Conservation (phyloP, 1,140 invertebrate species). For the Dufourea novaeangliae region DNA sequence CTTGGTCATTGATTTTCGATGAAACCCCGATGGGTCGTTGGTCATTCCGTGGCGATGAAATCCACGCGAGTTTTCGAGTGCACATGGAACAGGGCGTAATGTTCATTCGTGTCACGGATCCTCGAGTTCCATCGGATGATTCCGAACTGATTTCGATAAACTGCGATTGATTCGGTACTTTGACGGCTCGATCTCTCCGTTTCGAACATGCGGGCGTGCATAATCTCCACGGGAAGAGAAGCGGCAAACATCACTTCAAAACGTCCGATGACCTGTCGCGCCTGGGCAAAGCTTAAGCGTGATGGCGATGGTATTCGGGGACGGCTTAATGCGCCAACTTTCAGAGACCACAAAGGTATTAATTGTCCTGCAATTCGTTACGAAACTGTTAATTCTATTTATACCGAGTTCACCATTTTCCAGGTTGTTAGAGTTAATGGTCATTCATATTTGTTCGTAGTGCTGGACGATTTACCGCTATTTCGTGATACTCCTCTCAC, state of each 20-base stretch:
- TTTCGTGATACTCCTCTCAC: too few relatives aligned
- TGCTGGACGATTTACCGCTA: too few relatives aligned
- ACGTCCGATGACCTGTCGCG: too few relatives aligned
- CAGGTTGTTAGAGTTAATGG: too few relatives aligned
- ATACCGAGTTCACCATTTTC: not conserved
- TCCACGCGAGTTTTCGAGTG: not conserved
- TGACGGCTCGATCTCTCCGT: not conserved
- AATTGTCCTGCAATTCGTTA: not conserved
- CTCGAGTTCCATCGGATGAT: not conserved
- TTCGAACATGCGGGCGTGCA: too few relatives aligned
- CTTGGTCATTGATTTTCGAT: constrained; percentile 23
- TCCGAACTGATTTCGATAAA: not conserved
- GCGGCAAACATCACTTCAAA: not conserved
- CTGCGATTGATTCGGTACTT: not conserved
- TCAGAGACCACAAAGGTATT: not conserved
- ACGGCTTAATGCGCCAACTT: not conserved
- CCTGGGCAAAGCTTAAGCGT: not conserved
- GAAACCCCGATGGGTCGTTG: not conserved
- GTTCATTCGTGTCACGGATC: not conserved
- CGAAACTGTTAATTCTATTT: not conserved
- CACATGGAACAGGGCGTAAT: not conserved
- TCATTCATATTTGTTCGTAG: too few relatives aligned
- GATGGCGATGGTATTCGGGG: not conserved
- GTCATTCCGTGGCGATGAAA: not conserved
- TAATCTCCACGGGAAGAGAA: not conserved